Conservation (phyloP, 30 jellyfish, hydroid and myxozoan genomes). For the Turritopsis dohrnii region DNA sequence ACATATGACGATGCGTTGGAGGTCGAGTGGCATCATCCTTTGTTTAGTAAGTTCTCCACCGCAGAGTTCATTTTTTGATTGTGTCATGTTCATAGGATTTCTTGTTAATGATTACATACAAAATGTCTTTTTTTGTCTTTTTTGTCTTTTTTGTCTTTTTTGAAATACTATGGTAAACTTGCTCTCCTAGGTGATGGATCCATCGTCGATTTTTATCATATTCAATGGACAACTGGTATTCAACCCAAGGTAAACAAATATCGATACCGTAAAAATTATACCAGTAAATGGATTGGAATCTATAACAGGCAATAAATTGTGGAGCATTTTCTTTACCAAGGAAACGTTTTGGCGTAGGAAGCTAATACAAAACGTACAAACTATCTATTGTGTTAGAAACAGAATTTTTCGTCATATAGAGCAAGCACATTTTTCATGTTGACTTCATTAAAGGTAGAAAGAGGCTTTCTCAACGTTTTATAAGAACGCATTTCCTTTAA, state of each 20-base stretch:
- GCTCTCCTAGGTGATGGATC: slow-evolving; percentile 24
- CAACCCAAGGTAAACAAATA: slow-evolving; percentile 35
- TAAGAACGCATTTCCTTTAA: not conserved
- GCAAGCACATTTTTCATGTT: not conserved
- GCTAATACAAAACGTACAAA: too few relatives aligned
- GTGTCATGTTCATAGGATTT: too few relatives aligned
- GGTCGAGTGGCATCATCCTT: slow-evolving; percentile 45
- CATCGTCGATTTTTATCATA: slow-evolving; percentile 17
- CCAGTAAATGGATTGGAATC: not conserved
- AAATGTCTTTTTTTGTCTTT: too few relatives aligned
- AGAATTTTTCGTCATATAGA: not conserved
- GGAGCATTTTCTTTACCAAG: not conserved
- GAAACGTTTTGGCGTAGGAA: too few relatives aligned
- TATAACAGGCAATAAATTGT: not conserved
- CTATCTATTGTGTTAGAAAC: too few relatives aligned
- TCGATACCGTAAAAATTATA: not conserved
- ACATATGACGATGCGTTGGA: slow-evolving; percentile 37
- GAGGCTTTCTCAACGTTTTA: not conserved
- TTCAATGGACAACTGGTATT: slow-evolving; percentile 34
- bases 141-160: too few relatives aligned
- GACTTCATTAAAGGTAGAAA: not conserved
- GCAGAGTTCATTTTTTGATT: not conserved
- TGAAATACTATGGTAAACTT: not conserved
- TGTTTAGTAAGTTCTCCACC: slow-evolving; percentile 22
- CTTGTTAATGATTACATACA: too few relatives aligned